Base-by-base conservation (phyloP, 2,888 invertebrate genomes). In the Cataglyphis rosenhaueri region DNA sequence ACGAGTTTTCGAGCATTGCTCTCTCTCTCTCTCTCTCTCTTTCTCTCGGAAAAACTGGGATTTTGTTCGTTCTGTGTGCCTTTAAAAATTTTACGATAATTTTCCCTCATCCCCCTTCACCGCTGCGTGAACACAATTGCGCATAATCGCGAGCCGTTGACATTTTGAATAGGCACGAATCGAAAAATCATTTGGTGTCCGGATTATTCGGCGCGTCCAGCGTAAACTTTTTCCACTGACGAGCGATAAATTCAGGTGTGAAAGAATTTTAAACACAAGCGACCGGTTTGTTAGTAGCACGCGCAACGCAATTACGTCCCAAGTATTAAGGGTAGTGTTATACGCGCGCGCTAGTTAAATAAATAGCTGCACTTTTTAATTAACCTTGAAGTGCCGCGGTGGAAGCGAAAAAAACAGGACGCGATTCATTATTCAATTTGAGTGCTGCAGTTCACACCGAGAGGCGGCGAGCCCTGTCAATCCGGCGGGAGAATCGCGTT, bases 361-460 rank as follows among this genome's bases (percentile, higher is more conserved):
- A 71, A 81, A 71, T 64, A 79, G 79, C 41, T 52, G 35, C 83
- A 79, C 52, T 83, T 83, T 79, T 71, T 74, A 83, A 83, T 83
- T 83, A 83, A 81, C 70, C 70, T 79, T 79, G 55, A 83, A 82
- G 78, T 61, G 52, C 44, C 29, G 8, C 10, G 25, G 18, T 35
- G 25, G 57, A 48, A 57, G 12, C 44, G 32, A 29, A 59, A 66
- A 65, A 76, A 78, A 41, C 52, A 66, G 61, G 32, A 29, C 55
- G 48, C 35, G 78, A 68, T 66, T 82, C 61, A 44, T 66, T 78
- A 64, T 82, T 78, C 66, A 65, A 82, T 82, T 66, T 78, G 41
- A 21, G 21, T n/a, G 57, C 44, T 55, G 64, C 74, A 75, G 55
- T 65, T 76, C 76, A 55, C 41, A 65, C 18, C 41, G 32, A 29